phyloP scores from a whole-genome alignment of 1,140 invertebrate species.

The Cepaea nemoralis region DNA sequence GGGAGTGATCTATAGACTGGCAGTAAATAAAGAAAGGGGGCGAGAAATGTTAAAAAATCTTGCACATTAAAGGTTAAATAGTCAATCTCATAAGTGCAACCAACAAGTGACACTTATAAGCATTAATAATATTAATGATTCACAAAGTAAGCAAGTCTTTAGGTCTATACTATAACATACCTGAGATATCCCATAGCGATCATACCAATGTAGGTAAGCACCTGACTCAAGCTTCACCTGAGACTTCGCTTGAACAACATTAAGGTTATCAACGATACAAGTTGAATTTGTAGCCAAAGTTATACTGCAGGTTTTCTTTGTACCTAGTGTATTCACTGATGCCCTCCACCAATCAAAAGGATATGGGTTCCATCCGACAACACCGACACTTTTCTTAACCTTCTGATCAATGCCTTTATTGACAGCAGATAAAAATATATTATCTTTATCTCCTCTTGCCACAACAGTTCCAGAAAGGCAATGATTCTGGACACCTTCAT shows the following conservation, averaged over 20 bases:
- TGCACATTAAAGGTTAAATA: no score
- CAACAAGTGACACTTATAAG: no score
- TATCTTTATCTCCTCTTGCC: slow-evolving; percentile 23
- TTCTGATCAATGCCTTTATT: slow-evolving; percentile 19
- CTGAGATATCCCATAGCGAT: slow-evolving; percentile 33
- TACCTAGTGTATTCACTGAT: neutral
- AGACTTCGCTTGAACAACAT: neutral
- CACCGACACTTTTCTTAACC: slow-evolving; percentile 5
- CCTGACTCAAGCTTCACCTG: slow-evolving; percentile 9
- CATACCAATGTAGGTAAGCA: slow-evolving; percentile 35
- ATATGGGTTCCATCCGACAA: slow-evolving; percentile 33
- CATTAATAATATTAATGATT: no score
- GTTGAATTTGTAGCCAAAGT: slow-evolving; percentile 32
- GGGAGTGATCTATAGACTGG: no score
- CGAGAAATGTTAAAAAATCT: no score
- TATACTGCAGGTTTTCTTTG: slow-evolving; percentile 13
- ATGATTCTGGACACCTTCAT: neutral
- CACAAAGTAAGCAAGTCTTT: no score
- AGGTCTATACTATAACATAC: slow-evolving; percentile 18
- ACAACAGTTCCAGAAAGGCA: slow-evolving; percentile 3
- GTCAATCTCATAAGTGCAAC: no score
- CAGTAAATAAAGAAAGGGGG: no score
- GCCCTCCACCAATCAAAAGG: slow-evolving; percentile 34
- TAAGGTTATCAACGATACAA: neutral
- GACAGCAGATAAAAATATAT: slow-evolving; percentile 13